phyloP scores from a whole-genome alignment of 2,113 vertebrate species.

The Dasyurus viverrinus region DNA sequence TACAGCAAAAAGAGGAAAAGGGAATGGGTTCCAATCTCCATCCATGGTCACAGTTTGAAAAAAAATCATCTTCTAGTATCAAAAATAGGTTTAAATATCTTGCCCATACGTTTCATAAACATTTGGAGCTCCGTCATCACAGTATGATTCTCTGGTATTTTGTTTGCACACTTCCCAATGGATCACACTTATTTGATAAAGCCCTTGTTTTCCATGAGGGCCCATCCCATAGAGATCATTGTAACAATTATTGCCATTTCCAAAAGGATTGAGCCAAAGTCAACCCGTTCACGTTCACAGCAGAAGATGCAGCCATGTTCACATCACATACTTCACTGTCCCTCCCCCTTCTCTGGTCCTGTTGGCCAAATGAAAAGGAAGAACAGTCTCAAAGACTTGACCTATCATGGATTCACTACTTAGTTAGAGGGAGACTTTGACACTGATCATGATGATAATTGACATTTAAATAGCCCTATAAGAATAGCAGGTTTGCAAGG shows the following conservation, averaged over 20 bases:
- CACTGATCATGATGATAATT: neutral
- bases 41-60: neutral
- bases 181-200: neutral
- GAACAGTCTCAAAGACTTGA: neutral
- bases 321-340: neutral
- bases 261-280: neutral
- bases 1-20: neutral
- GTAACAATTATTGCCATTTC: neutral
- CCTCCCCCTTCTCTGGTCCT: neutral
- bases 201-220: neutral
- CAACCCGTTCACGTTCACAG: neutral
- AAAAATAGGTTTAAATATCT: constrained; percentile 3
- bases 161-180: neutral
- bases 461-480: neutral
- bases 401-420: neutral
- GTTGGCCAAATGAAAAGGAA: neutral
- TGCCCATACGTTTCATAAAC: neutral
- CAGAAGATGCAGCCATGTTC: neutral
- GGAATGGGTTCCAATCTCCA: neutral
- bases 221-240: neutral
- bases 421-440: neutral
- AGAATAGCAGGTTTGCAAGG: neutral
- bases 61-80: neutral
- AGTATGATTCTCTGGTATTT: neutral
- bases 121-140: neutral